A percentile compares a stretch with the other conserved stretches of the same genome.
Evolutionary conservation across 2,888 invertebrate species (phyloP).

Genomic region (Meiosimyza decipiens): DNA sequence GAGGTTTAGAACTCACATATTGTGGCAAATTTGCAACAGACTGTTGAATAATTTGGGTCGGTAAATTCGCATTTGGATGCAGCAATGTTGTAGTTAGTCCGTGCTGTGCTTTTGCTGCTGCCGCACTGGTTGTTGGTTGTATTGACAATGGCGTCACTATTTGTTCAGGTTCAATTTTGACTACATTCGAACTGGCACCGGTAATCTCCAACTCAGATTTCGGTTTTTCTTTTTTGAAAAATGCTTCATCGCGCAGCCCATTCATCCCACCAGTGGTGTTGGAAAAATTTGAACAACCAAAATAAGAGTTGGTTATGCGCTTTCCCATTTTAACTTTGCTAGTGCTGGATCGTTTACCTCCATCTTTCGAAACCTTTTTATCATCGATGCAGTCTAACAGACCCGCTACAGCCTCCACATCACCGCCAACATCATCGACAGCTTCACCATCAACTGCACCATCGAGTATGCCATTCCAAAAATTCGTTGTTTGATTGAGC

Average conservation of each 20-base stretch:
- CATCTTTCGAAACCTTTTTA: slow-evolving; percentile 51
- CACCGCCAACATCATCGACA: slow-evolving; percentile 51
- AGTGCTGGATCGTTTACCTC: slow-evolving; percentile 41
- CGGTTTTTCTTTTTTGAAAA: slow-evolving; percentile 53
- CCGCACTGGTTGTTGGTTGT: slow-evolving; percentile 40
- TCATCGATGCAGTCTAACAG: slow-evolving; percentile 61
- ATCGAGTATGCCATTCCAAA: slow-evolving; percentile 67
- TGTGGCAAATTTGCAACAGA: slow-evolving; percentile 40
- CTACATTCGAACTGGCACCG: background rate
- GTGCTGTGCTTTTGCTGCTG: slow-evolving; percentile 40
- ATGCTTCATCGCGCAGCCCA: slow-evolving; percentile 51
- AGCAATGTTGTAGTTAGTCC: slow-evolving; percentile 39
- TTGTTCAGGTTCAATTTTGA: background rate
- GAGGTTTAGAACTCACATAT: slow-evolving; percentile 26
- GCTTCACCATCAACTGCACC: slow-evolving; percentile 62
- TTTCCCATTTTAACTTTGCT: slow-evolving; percentile 39
- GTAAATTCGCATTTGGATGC: slow-evolving; percentile 41
- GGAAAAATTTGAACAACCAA: slow-evolving; percentile 35
- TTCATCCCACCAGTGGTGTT: background rate
- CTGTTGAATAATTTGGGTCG: slow-evolving; percentile 38
- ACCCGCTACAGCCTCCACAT: slow-evolving; percentile 56
- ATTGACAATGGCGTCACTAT: slow-evolving; percentile 11
- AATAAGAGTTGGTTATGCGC: slow-evolving; percentile 23
- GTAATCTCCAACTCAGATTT: background rate
- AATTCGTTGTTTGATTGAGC: slow-evolving; percentile 64